Conservation (phyloP, 2,113 vertebrate species). For the Panthera uncia region DNA sequence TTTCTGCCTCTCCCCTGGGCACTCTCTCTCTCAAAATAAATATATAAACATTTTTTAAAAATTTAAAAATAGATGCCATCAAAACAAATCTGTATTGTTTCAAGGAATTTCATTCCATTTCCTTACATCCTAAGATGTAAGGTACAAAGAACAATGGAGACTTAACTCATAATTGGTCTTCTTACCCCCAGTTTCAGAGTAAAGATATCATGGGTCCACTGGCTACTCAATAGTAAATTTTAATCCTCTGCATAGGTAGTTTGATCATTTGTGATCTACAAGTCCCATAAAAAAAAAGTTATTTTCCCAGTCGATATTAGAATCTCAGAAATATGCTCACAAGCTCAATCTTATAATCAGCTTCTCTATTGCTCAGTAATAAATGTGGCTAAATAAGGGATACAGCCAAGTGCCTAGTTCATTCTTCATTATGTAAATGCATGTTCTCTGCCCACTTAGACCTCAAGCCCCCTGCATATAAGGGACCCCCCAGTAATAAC, state of each 20-base stretch:
- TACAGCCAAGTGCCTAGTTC: background rate
- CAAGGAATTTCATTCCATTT: conserved; percentile 18
- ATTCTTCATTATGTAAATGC: background rate
- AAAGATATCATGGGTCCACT: background rate
- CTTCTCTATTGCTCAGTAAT: background rate
- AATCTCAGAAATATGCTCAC: background rate
- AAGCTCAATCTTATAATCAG: background rate
- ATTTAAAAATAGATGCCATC: background rate
- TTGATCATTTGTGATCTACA: background rate
- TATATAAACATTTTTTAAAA: too few relatives aligned
- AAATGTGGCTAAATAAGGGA: background rate
- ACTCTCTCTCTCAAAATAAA: too few relatives aligned
- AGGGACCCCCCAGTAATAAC: background rate
- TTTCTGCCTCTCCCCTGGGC: too few relatives aligned
- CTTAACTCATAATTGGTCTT: background rate
- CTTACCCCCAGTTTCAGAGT: background rate
- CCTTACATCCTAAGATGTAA: background rate
- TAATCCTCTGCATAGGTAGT: background rate
- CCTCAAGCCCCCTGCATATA: background rate
- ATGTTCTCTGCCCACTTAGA: background rate
- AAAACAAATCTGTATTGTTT: conserved; percentile 22
- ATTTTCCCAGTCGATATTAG: conserved; percentile 14
- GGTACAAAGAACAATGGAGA: conserved; percentile 1
- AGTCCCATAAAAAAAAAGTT: background rate
- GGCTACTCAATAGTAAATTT: background rate